Evolutionary conservation across 2,797 vertebrate species (phyloP).

Genomic region (Liparis tanakae): DNA sequence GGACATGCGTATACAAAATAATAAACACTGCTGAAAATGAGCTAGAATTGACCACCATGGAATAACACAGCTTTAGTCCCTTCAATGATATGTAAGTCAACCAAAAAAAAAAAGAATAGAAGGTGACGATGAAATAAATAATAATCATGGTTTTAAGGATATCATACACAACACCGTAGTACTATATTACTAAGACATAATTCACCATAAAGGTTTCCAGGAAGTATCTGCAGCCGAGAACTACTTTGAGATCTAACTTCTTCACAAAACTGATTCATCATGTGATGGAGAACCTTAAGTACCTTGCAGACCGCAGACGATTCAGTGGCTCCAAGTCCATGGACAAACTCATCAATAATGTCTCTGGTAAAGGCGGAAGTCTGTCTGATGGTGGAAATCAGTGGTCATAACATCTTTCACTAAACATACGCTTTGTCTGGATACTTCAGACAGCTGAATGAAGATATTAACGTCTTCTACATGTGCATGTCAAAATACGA

Average conservation of each 20-base stretch:
- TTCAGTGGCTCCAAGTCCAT: constrained; percentile 74
- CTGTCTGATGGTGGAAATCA: constrained; percentile 63
- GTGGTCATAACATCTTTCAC: constrained; percentile 18
- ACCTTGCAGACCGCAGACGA: constrained; percentile 58
- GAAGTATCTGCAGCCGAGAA: constrained; percentile 69
- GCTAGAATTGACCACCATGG: neutral
- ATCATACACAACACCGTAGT: neutral
- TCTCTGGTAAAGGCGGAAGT: constrained; percentile 76
- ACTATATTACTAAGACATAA: neutral
- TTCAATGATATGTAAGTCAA: neutral
- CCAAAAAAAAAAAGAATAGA: neutral
- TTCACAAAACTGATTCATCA: constrained; percentile 74
- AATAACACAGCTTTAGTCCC: too few species aligned
- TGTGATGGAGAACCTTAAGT: constrained; percentile 70
- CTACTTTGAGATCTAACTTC: constrained; percentile 68
- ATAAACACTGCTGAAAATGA: neutral
- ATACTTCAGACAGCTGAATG: neutral
- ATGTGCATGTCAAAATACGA: neutral
- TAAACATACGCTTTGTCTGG: constrained; percentile 17
- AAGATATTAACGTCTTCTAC: constrained; percentile 3
- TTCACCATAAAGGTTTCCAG: constrained; percentile 37
- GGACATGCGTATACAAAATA: neutral
- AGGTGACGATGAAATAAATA: neutral
- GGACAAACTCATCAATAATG: constrained; percentile 78
- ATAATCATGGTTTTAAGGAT: neutral